Base-by-base conservation (phyloP, 2,797 vertebrate species). In the Pangasius sanitwongsei region DNA sequence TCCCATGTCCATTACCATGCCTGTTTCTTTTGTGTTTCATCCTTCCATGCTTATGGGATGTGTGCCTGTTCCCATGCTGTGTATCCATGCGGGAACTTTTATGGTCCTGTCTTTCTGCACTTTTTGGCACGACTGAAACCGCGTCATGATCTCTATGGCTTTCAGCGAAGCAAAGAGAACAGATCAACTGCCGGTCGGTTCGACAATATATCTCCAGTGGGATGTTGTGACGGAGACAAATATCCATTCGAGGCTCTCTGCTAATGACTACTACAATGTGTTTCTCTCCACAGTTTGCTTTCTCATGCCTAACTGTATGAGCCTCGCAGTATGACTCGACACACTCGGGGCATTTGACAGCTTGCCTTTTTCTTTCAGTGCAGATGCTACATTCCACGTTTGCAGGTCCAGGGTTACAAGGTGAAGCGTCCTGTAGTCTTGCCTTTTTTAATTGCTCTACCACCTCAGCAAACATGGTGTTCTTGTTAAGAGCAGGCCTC, bases 401-500 rank as follows among this genome's bases (percentile, higher is more conserved):
- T 84, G 37, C 50, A 34, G 82, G 70, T 70, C 59, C 57, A 37
- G 9, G 31, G 63, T 44, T 50, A 48, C 16, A n/a, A 6, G 77
- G 55, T 37, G 88, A 85, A 70, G 82, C 1, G n/a, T 91, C 91
- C 50, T 28, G 89, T 8, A 92, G 87, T 23, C 75, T 80, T 55
- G 87, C 75, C 57, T 75, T 90, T 88, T 86, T 90, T 37, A 92
- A 87, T 44, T 83, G 82, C 85, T 92, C 91, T 53, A 91, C 82
- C 75, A 92, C 69, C 59, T 91, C 89, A 63, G 89, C 91, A 55
- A 92, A 90, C 90, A 92, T 92, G 41, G 84, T 81, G 89, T 91
- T 92, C 63, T 90, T 91, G 88, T 91, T 89, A 23, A 92, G 89
- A 41, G 15, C 70, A 12, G 92, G 92, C 70, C 78, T 85, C 6